These are phyloP conservation scores for Antheraea yamamai DNA, from an alignment of 2,888 invertebrate species.

Conservation along the genomic window DNA sequence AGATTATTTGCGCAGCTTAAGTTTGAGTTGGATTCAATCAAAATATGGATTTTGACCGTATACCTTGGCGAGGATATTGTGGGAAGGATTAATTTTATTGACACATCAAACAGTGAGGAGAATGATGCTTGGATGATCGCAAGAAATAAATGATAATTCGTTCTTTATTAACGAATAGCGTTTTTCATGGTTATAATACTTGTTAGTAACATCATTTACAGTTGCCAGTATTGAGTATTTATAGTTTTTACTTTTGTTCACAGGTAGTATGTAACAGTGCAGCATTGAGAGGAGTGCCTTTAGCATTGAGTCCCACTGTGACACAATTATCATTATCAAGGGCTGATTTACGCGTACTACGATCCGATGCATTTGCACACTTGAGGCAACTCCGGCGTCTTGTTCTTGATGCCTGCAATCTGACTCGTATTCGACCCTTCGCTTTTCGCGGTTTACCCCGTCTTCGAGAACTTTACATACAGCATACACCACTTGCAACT, in stretches of 20 bases:
- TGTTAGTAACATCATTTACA: background rate
- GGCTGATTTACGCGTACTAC: slow-evolving; percentile 91
- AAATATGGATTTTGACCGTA: slow-evolving; percentile 59
- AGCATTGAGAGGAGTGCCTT: slow-evolving; percentile 89
- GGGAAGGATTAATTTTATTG: slow-evolving; percentile 72
- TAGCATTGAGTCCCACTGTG: slow-evolving; percentile 88
- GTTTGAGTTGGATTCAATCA: slow-evolving; percentile 73
- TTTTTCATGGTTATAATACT: background rate
- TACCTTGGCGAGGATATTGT: slow-evolving; percentile 55
- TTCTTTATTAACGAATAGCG: background rate
- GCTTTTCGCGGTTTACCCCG: slow-evolving; percentile 92
- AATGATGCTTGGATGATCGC: slow-evolving; percentile 56
- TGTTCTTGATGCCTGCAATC: slow-evolving; percentile 93
- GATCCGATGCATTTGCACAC: slow-evolving; percentile 92
- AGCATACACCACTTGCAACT: slow-evolving; percentile 90
- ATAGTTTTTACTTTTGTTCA: slow-evolving; percentile 44
- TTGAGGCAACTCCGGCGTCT: slow-evolving; percentile 90
- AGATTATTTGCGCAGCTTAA: slow-evolving; percentile 69
- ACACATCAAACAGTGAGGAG: slow-evolving; percentile 59
- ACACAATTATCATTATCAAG: slow-evolving; percentile 93
- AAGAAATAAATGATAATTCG: slow-evolving; percentile 45
- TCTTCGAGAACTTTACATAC: slow-evolving; percentile 90
- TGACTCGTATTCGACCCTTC: slow-evolving; percentile 90
- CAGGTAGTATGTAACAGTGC: slow-evolving; percentile 95
- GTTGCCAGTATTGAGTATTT: background rate